Evolutionary conservation across 2,113 vertebrate genomes (phyloP).

Genomic region (Corythornis madagascariensis): DNA sequence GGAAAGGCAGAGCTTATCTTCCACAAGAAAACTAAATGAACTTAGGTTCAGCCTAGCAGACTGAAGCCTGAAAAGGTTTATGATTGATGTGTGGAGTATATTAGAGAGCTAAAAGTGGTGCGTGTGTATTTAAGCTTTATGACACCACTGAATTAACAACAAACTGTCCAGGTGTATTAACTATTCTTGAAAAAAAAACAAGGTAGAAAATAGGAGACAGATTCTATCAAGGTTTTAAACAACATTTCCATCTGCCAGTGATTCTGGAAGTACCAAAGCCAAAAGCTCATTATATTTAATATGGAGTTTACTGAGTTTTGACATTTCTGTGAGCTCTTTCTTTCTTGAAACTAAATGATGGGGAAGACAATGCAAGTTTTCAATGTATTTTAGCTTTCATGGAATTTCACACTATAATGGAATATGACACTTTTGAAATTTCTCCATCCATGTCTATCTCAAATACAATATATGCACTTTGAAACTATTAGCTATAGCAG

Average conservation of each 20-base stretch:
- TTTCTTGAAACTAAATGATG: conserved; percentile 27
- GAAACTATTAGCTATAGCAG: neutral
- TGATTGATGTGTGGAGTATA: conserved; percentile 28
- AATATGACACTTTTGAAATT: neutral
- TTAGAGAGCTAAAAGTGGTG: neutral
- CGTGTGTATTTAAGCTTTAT: neutral
- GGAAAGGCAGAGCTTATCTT: conserved; percentile 32
- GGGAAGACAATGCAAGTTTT: conserved; percentile 39
- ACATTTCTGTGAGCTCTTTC: conserved; percentile 31
- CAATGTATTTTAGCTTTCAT: conserved; percentile 9
- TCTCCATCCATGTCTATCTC: neutral
- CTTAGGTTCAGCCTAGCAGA: conserved; percentile 6
- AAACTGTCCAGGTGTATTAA: neutral
- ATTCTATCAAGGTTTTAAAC: neutral
- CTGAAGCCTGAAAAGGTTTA: conserved; percentile 13
- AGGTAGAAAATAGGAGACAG: neutral
- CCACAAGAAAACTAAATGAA: conserved; percentile 34
- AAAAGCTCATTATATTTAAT: conserved; percentile 46
- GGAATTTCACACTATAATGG: conserved; percentile 1
- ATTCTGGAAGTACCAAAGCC: conserved; percentile 10
- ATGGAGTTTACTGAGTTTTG: conserved; percentile 39
- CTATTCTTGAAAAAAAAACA: neutral
- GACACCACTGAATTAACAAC: neutral
- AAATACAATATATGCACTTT: neutral
- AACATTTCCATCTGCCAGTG: conserved; percentile 9